Evolutionary conservation across 2,797 vertebrate genomes (phyloP).

Genomic region (Selene dorsalis): DNA sequence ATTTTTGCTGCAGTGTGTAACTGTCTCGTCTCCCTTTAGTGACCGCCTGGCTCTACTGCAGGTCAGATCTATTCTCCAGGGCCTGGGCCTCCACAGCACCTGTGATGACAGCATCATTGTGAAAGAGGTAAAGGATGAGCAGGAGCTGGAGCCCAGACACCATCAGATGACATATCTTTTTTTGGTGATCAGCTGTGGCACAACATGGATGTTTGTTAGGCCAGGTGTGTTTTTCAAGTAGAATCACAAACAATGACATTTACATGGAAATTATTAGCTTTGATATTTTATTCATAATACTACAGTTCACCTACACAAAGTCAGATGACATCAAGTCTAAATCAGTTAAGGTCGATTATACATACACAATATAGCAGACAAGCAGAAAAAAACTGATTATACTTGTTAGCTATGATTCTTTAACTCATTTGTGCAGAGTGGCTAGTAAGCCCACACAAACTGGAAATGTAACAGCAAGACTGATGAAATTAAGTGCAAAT

Average conservation of each 20-base stretch:
- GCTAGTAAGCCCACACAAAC: not conserved
- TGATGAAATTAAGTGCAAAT: not conserved
- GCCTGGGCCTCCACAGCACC: conserved; percentile 92
- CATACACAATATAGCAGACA: not conserved
- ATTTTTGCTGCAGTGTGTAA: too few species aligned
- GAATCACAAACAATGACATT: not conserved
- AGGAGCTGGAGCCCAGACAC: not conserved
- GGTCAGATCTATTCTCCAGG: conserved; percentile 92
- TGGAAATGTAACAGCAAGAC: not conserved
- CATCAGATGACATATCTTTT: not conserved
- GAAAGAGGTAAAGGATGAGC: conserved; percentile 84
- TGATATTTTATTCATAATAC: too few species aligned
- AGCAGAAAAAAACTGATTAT: not conserved
- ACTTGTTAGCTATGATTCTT: too few species aligned
- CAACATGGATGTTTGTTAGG: not conserved
- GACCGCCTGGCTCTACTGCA: conserved; percentile 94
- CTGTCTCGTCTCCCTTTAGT: conserved; percentile 77
- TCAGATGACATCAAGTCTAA: not conserved
- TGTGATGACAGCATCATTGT: conserved; percentile 96
- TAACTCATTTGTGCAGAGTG: not conserved
- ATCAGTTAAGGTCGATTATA: not conserved
- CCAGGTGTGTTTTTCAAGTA: not conserved
- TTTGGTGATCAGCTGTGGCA: not conserved
- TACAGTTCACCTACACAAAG: too few species aligned
- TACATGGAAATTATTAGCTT: not conserved